These are phyloP conservation scores for Ochropleura plecta DNA, from an alignment of 2,888 invertebrate species.

Conservation along the genomic window DNA sequence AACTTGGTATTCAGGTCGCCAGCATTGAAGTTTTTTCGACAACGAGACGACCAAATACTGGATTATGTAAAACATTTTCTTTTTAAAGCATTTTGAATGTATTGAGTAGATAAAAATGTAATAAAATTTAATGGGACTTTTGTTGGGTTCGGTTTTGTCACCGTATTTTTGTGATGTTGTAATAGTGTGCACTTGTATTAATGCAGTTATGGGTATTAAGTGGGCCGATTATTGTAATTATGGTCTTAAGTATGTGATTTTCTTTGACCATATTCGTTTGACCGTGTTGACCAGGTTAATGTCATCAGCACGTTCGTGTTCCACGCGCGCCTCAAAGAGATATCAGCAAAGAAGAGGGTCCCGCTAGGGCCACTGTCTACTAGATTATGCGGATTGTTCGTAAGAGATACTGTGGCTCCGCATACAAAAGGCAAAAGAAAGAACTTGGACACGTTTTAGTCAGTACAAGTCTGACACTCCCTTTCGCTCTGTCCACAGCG, in stretches of 20 bases:
- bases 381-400: too few species aligned
- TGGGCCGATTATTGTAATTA: slow-evolving; percentile 28
- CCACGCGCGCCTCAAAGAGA: too few species aligned
- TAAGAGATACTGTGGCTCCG: too few species aligned
- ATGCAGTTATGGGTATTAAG: slow-evolving; percentile 20
- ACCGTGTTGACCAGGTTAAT: too few species aligned
- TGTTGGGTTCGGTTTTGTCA: slow-evolving; percentile 44
- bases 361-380: too few species aligned
- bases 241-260: not conserved
- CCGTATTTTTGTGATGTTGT: slow-evolving; percentile 29
- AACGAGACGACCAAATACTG: slow-evolving; percentile 33
- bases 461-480: too few species aligned
- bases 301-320: too few species aligned
- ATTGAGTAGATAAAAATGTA: slow-evolving; percentile 58
- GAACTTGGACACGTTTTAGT: too few species aligned
- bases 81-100: slow-evolving; percentile 47
- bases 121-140: slow-evolving; percentile 58
- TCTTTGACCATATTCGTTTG: too few species aligned
- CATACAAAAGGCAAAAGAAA: too few species aligned
- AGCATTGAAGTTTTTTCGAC: slow-evolving; percentile 72
- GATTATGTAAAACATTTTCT: slow-evolving; percentile 63
- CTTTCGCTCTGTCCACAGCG: too few species aligned
- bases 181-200: slow-evolving; percentile 10
- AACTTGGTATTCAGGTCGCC: slow-evolving; percentile 82
- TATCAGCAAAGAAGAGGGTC: too few species aligned